Conservation (phyloP, 2,113 vertebrate genomes). For the Megaceryle maxima region DNA sequence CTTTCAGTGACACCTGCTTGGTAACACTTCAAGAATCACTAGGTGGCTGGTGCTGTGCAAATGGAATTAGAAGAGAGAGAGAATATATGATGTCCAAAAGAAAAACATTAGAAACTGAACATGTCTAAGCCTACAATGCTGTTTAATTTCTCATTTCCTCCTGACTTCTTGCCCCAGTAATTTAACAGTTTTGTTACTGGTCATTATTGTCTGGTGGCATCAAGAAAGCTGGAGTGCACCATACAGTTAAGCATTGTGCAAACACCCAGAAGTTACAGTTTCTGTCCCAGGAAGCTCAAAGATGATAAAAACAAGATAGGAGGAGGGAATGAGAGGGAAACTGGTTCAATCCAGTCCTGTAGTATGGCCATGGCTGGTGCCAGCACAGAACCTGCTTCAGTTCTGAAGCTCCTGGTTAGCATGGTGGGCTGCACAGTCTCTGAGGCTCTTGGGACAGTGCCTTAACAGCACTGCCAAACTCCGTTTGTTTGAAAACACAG, state of each 20-base stretch:
- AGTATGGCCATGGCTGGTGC: not conserved
- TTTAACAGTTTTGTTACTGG: not conserved
- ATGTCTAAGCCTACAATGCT: not conserved
- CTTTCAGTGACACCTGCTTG: not conserved
- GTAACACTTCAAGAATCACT: not conserved
- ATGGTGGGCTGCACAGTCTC: not conserved
- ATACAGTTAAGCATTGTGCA: fast-evolving
- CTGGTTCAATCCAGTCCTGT: not conserved
- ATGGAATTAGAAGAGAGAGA: not conserved
- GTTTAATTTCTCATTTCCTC: not conserved
- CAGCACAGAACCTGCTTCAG: not conserved
- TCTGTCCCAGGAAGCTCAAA: not conserved
- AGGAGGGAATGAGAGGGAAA: not conserved
- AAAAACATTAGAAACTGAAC: not conserved
- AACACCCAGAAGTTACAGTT: not conserved
- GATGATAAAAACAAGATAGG: not conserved
- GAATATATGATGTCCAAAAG: not conserved
- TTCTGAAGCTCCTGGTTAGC: not conserved
- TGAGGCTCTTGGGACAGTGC: not conserved
- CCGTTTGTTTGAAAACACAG: not conserved
- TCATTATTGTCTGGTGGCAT: not conserved
- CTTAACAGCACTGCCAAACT: not conserved
- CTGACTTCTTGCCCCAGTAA: not conserved
- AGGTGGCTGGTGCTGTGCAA: not conserved
- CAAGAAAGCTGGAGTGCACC: not conserved